Evolutionary conservation across 1,140 invertebrate genomes (phyloP), one percentile per base, ranked within the genome.

Genomic region (Drosophila lini): DNA sequence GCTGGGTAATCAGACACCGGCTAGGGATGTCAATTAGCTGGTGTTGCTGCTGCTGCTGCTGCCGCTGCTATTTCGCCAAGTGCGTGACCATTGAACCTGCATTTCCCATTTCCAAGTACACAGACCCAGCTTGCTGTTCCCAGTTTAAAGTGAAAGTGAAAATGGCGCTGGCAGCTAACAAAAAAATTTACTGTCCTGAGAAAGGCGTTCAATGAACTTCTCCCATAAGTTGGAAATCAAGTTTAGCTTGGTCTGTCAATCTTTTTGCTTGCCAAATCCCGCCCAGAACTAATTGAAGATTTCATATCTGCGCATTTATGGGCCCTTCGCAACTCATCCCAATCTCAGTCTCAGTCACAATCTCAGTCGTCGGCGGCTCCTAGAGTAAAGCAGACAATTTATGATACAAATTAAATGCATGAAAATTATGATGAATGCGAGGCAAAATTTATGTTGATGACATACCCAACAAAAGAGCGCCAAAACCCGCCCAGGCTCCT

Each of bases 401-500:
- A 88, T 84, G 75, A 65, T 73, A 81, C 81, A 84, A 89, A 89
- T 84, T 89, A 90, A 89, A 89, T 89, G 80, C 78, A 84, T 81
- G 81, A 58, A 89, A 89, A 89, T 89, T 89, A 84, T 89, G 84
- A 89, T 89, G 85, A 89, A 89, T 89, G 84, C 74, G 80, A 81
- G 78, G 67, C 74, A 76, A 89, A 89, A 89, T 89, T 89, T 89
- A 89, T 89, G 85, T 75, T 89, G 84, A 89, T 89, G 84, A 89
- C 84, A 88, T 88, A 69, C 64, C 84, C 60, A 58, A 59, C 57
- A 62, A 63, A 67, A 70, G 56, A 64, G 63, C 57, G 41, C 40
- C 60, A 64, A 74, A 53, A 53, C 40, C 42, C 65, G 65, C 68
- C 68, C 42, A 53, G 41, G 28, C 36, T 59, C 31, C 34, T 44